phyloP scores from a whole-genome alignment of 1,140 invertebrate species.

The Theocolax elegans region DNA sequence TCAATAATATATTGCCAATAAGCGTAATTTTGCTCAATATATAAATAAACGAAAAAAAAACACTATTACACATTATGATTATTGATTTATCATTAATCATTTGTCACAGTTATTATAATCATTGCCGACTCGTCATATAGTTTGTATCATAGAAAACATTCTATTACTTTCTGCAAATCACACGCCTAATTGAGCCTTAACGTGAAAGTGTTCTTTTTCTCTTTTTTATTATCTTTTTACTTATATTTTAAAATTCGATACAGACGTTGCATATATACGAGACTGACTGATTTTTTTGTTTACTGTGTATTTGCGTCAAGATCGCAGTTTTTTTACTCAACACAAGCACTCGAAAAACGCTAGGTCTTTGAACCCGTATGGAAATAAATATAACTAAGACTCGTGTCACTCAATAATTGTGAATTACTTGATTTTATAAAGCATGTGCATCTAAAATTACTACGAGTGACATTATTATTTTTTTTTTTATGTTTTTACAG shows the following conservation, averaged over 20 bases:
- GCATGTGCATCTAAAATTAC: slow-evolving; percentile 13
- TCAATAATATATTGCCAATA: slow-evolving; percentile 38
- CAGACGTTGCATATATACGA: not conserved
- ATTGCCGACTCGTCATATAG: slow-evolving; percentile 5
- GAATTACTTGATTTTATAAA: slow-evolving; percentile 24
- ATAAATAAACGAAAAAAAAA: slow-evolving; percentile 17
- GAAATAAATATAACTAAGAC: not conserved
- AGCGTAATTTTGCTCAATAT: slow-evolving; percentile 25
- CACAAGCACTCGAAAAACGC: slow-evolving; percentile 31
- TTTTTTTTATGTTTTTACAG: not conserved
- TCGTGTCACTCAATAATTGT: slow-evolving; percentile 1
- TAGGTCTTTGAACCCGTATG: slow-evolving; percentile 8
- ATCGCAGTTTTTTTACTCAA: slow-evolving; percentile 2
- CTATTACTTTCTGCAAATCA: slow-evolving; percentile 16
- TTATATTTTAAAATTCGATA: slow-evolving; percentile 16
- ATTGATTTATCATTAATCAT: slow-evolving; percentile 24
- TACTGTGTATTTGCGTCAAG: not conserved
- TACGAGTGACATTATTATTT: not conserved
- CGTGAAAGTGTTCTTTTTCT: not conserved
- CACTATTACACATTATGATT: slow-evolving; percentile 27
- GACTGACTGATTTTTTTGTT: slow-evolving; percentile 27
- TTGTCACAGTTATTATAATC: slow-evolving; percentile 20
- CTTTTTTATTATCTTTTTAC: slow-evolving; percentile 12
- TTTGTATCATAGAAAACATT: slow-evolving; percentile 16
- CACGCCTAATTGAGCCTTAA: not conserved